Percentiles rank a stretch among this genome's conserved stretches.
Conservation (phyloP, 2,113 vertebrate genomes). For the Uropsilus gracilis region DNA sequence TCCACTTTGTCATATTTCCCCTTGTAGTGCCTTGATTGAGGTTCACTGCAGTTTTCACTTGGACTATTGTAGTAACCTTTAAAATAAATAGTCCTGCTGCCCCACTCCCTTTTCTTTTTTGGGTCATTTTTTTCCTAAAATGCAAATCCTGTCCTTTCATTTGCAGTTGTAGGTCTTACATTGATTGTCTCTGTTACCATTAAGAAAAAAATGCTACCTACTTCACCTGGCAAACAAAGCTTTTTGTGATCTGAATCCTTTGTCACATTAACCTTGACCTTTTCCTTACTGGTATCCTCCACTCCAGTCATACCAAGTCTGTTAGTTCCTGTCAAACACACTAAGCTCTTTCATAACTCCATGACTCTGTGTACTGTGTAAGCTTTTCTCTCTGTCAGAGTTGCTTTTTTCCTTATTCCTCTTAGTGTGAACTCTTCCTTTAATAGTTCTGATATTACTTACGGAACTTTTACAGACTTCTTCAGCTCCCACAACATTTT, state of each 20-base stretch:
- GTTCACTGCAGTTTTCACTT: neutral
- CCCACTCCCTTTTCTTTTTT: neutral
- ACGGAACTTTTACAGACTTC: neutral
- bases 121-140: conserved; percentile 37
- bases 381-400: conserved; percentile 31
- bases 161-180: neutral
- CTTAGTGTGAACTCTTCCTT: conserved; percentile 10
- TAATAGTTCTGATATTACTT: conserved; percentile 29
- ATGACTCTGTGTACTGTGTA: conserved; percentile 35
- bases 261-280: neutral
- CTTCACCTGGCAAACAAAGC: conserved; percentile 12
- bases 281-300: conserved; percentile 3
- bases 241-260: neutral
- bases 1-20: neutral
- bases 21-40: neutral
- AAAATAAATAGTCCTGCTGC: neutral
- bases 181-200: neutral
- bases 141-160: neutral
- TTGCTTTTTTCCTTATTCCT: neutral
- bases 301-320: neutral
- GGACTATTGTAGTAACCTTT: neutral
- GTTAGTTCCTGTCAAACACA: neutral
- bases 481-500: neutral
- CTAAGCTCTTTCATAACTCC: neutral
- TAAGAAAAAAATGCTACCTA: neutral